Evolutionary conservation across 2,888 invertebrate genomes (phyloP), one percentile per base, ranked within the genome.

Genomic region (Eupithecia vulgata): DNA sequence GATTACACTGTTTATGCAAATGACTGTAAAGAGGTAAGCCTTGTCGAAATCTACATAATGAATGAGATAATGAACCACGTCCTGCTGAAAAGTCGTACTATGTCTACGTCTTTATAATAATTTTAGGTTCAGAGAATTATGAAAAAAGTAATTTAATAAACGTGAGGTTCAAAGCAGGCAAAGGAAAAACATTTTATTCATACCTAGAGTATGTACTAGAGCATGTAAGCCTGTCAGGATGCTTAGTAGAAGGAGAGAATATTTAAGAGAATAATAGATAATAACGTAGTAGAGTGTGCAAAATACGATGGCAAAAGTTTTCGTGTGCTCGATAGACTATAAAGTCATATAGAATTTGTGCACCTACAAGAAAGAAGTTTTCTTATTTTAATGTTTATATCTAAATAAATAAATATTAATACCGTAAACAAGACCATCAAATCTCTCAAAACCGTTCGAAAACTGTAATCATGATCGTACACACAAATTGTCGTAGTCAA

Each of bases 11-110:
- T 78, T 82, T 74, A 80, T 80, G 78, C 75, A 77, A 82, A 82
- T 80, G 52, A 65, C 66, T 48, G 72, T 79, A 76, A 78, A 76
- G 81, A 78, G 78, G 74, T 80, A 72, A 76, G 68, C 75, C 68
- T 13, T 70, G 70, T 73, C 75, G 78, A 73, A 81, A 77, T 80
- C 80, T 78, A 74, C 80, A 81, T 82, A 82, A 81, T 79, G 70
- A 81, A 79, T 68, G 64, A 73, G 71, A 64, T 64, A 35, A 64
- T 64, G 30, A 61, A 61, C 61, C 30, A 34, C 61, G 34, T 61
- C 61, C 61, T 61, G 52, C 21, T 21, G 52, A 57, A 57, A 57
- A 57, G 12, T 57, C 57, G 25, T 25, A 25, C 25, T 57, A 25
- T 5, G 57, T 52, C 45, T 45, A 52, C 21, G 10, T 52, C 57